A percentile compares a stretch with the other conserved stretches of the same genome.
Conservation (phyloP, 2,113 vertebrate species). For the Alces alces region DNA sequence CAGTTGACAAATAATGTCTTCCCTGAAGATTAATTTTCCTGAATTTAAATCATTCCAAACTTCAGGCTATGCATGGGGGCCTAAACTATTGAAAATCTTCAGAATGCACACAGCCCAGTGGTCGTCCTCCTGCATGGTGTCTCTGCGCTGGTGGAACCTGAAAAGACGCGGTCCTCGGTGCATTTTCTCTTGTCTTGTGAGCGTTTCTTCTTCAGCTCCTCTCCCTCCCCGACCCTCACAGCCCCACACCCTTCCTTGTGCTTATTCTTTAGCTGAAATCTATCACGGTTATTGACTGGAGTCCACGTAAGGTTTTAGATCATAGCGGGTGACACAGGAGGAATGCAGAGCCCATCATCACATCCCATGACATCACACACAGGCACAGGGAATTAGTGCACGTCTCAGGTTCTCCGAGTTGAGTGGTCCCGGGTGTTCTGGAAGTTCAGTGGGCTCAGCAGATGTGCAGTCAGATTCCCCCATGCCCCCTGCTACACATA, state of each 20-base stretch:
- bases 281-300: background rate
- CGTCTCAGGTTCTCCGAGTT: fast-evolving
- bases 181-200: background rate
- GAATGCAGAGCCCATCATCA: fast-evolving
- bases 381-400: fast-evolving
- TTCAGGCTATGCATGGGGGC: fast-evolving
- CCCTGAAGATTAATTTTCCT: background rate
- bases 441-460: fast-evolving
- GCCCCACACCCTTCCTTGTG: fast-evolving
- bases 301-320: fast-evolving
- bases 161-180: background rate
- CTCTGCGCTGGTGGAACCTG: background rate
- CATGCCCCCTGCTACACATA: fast-evolving
- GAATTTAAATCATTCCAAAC: background rate
- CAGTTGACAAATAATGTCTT: fast-evolving
- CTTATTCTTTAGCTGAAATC: background rate
- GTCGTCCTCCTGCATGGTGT: fast-evolving
- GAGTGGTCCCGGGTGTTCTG: fast-evolving
- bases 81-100: background rate
- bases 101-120: fast-evolving
- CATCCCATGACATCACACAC: fast-evolving
- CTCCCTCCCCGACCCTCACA: fast-evolving
- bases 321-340: fast-evolving
- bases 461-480: fast-evolving
- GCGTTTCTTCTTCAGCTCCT: fast-evolving